Percentiles rank a stretch among this genome's conserved stretches.
phyloP scores from a whole-genome alignment of 2,888 invertebrate genomes.

The Camptogramma bilineatum region DNA sequence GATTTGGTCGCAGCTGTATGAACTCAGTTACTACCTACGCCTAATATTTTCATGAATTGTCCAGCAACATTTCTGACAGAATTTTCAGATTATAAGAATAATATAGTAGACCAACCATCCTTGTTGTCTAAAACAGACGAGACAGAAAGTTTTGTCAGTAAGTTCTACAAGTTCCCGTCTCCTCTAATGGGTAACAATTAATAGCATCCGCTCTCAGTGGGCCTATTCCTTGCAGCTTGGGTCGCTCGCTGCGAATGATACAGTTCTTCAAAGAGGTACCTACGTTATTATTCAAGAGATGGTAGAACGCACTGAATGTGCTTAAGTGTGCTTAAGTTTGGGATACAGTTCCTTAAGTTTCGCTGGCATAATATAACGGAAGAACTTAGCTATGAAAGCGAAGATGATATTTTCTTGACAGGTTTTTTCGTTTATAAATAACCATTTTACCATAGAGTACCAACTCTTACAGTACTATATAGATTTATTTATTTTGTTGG shows the following conservation, averaged over 20 bases:
- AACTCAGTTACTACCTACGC: too few relatives aligned
- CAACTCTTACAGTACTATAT: too few relatives aligned
- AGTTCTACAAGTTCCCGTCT: slow-evolving; percentile 35
- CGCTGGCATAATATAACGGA: background rate
- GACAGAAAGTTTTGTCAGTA: slow-evolving; percentile 23
- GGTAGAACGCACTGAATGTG: background rate
- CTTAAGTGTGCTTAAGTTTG: background rate
- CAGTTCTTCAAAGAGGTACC: background rate
- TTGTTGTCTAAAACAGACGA: background rate
- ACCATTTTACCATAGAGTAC: too few relatives aligned
- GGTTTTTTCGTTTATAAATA: too few relatives aligned
- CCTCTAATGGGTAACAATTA: slow-evolving; percentile 41
- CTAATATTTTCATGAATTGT: too few relatives aligned
- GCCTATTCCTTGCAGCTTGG: slow-evolving; percentile 37
- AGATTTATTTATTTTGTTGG: too few relatives aligned
- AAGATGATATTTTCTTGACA: background rate
- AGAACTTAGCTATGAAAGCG: background rate
- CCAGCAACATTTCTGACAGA: too few relatives aligned
- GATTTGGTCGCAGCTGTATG: too few relatives aligned
- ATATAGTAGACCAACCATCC: background rate
- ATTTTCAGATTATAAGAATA: background rate
- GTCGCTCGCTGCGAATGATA: background rate
- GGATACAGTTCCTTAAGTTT: background rate
- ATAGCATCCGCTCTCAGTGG: slow-evolving; percentile 39
- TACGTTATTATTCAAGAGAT: background rate